Base-by-base conservation (phyloP, 2,888 invertebrate genomes). In the Aproaerema taeniolella region DNA sequence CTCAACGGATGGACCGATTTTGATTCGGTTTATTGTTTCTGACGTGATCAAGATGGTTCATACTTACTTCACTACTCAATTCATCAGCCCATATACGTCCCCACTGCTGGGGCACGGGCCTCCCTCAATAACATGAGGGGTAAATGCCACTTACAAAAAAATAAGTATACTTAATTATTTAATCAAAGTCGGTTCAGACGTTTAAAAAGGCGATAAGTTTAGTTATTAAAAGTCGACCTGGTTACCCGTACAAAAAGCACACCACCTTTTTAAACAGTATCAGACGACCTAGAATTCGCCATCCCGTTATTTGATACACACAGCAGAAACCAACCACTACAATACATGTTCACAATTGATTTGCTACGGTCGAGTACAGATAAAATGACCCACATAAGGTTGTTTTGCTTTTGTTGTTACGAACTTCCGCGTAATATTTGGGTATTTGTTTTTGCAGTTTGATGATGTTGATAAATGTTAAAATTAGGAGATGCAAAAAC, bases 351-450 rank as follows among this genome's bases (percentile, higher is more conserved):
- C 52, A 51, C 48, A 60, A 64, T 58, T 55, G 58, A 68, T 70
- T 66, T 48, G 72, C 41, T 47, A 41, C 59, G 66, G 60, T 60
- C 54, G 57, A 64, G 50, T 53, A 55, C 48, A 36, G n/a, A 41
- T 51, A 51, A 52, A 55, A 47, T 55, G 52, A 53, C 53, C 56
- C 45, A 59, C 53, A 58, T 53, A 29, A 32, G 35, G 33, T 37
- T 40, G 31, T 41, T 39, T 39, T 36, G 41, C 35, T 41, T 38
- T 41, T n/a, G n/a, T n/a, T n/a, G n/a, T n/a, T n/a, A n/a, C n/a
- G n/a, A n/a, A n/a, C n/a, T n/a, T n/a, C n/a, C n/a, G n/a, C n/a
- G n/a, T n/a, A n/a, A n/a, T n/a, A n/a, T n/a, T n/a, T n/a, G n/a
- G n/a, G n/a, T n/a, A n/a, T n/a, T n/a, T n/a, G n/a, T n/a, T n/a